Evolutionary conservation across 2,888 invertebrate species (phyloP), one percentile per base, ranked within the genome.

Genomic region (Conchocele bisecta): DNA sequence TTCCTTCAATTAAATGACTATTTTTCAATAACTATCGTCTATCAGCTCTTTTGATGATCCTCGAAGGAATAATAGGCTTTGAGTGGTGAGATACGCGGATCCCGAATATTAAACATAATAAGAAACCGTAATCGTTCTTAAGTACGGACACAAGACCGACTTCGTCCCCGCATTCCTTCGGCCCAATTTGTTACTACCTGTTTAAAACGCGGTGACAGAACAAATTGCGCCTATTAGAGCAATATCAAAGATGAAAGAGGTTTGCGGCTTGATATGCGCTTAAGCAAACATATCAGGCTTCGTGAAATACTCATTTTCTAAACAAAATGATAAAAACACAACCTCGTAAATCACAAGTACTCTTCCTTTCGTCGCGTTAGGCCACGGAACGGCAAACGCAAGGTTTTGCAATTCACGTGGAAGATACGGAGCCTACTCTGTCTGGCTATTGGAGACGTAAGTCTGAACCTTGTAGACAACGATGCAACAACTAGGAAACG

Each of bases 231-330:
- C 59, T 69, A 72, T 72, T 76, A 73, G 58, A 53, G 50, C 69
- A 61, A 76, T 73, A 76, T 70, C 58, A 41, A 39, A 76, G 76
- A 76, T 76, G 76, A 76, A 76, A 76, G 76, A 60, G 51, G 51
- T 66, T 76, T 50, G 59, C 48, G 59, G 50, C 48, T 66, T 64
- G 76, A 76, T 76, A 73, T 63, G 69, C 73, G 70, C 69, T 76
- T 76, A 76, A 76, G 73, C 76, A 76, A 76, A 76, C 76, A 76
- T 65, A 76, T 76, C 76, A 63, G 53, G 57, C 51, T 66, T 57
- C 66, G 53, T 76, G 71, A 69, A 76, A 76, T 66, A 51, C 69
- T 73, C 72, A 76, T 72, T 76, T 75, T 70, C 66, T 42, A 57
- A 57, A 26, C 61, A 56, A 69, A 70, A 76, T 76, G 76, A 76